A percentile compares a stretch with the other conserved stretches of the same genome.
These are phyloP conservation scores for Echinops telfairi DNA, from an alignment of 2,113 vertebrate species.

Conservation along the genomic window DNA sequence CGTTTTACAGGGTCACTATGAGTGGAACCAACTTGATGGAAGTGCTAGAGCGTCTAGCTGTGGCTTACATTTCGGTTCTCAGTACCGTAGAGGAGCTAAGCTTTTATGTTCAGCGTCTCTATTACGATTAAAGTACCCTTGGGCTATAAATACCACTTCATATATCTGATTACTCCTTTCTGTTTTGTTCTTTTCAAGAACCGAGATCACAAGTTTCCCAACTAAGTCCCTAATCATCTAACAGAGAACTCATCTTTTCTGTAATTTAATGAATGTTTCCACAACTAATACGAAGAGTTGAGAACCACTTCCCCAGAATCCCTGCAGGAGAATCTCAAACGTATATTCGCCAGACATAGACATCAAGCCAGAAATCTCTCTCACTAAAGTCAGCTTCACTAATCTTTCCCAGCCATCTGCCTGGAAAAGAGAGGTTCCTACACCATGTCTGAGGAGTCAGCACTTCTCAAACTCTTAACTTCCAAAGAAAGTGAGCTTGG, in stretches of 20 bases:
- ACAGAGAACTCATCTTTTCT: neutral
- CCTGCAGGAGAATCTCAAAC: neutral
- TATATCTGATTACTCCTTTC: neutral
- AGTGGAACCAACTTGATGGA: too few species aligned
- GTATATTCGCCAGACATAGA: neutral
- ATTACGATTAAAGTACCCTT: neutral
- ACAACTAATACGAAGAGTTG: constrained; percentile 31
- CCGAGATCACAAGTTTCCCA: neutral
- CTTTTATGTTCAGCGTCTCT: too few species aligned
- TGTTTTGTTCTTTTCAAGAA: neutral
- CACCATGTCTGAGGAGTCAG: neutral
- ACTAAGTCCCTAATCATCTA: neutral
- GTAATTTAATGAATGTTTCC: neutral
- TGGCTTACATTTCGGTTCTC: neutral
- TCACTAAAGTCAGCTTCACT: neutral
- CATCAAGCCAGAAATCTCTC: neutral
- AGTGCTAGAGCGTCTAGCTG: neutral
- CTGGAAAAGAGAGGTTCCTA: neutral
- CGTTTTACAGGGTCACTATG: too few species aligned
- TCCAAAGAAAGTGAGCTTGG: neutral
- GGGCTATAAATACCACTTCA: neutral
- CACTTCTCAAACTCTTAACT: constrained; percentile 18
- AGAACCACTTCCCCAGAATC: neutral
- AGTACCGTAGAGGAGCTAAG: too few species aligned
- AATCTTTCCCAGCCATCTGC: neutral